Evolutionary conservation across 2,888 invertebrate species (phyloP).

Genomic region (Stenoptilia bipunctidactyla): DNA sequence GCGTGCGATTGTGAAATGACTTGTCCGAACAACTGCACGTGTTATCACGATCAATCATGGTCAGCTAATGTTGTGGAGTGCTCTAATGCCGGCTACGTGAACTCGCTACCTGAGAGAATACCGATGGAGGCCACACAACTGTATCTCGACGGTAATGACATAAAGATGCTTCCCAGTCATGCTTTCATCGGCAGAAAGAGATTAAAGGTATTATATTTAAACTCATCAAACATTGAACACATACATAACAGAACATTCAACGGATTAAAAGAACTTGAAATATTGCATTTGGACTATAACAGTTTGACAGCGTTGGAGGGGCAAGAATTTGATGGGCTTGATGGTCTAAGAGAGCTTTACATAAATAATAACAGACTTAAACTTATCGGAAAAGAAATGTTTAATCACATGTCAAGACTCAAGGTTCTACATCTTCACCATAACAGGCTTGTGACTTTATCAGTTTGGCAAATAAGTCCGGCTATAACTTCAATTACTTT

Average conservation of each 20-base stretch:
- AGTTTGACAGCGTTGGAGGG: conserved; percentile 77
- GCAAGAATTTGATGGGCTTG: conserved; percentile 85
- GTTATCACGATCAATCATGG: conserved; percentile 91
- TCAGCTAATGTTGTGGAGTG: conserved; percentile 89
- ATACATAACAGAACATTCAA: conserved; percentile 88
- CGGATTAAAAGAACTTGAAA: conserved; percentile 82
- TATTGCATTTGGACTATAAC: conserved; percentile 83
- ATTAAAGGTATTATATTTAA: conserved; percentile 80
- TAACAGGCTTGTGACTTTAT: conserved; percentile 77
- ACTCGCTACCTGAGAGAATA: conserved; percentile 82
- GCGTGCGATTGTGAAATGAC: conserved; percentile 95
- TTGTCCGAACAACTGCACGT: conserved; percentile 88
- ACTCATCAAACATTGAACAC: conserved; percentile 81
- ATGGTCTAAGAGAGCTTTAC: conserved; percentile 78
- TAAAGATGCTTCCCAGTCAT: conserved; percentile 82
- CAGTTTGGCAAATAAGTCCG: conserved; percentile 79
- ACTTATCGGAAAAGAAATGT: conserved; percentile 79
- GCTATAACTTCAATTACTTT: conserved; percentile 76
- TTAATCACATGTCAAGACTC: conserved; percentile 75
- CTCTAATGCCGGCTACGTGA: conserved; percentile 77
- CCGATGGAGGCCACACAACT: conserved; percentile 94
- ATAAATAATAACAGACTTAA: conserved; percentile 81
- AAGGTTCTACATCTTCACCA: conserved; percentile 78
- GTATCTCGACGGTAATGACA: conserved; percentile 86
- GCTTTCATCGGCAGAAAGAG: conserved; percentile 88